These are phyloP conservation scores for Drosophila navojoa DNA, from an alignment of 1,140 invertebrate species.

Conservation along the genomic window DNA sequence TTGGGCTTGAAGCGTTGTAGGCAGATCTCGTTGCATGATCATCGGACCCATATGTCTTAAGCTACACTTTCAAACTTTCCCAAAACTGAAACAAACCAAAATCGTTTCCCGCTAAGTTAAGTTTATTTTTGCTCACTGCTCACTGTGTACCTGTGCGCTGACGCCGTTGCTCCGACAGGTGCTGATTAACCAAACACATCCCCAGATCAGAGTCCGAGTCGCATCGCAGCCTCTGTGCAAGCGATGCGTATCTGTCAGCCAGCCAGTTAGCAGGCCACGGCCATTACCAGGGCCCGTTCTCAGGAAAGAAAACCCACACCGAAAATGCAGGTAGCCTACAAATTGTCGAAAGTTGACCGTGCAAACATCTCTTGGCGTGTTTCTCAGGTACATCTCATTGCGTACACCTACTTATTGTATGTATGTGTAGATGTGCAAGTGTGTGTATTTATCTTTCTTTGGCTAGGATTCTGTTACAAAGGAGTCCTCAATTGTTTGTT, in stretches of 20 bases:
- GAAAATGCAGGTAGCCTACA: constrained; percentile 74
- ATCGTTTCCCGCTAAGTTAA: constrained; percentile 17
- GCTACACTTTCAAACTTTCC: constrained; percentile 73
- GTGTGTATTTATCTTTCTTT: constrained; percentile 47
- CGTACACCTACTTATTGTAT: neutral
- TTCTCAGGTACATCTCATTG: constrained; percentile 7
- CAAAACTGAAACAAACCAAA: constrained; percentile 58
- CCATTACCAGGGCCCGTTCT: constrained; percentile 36
- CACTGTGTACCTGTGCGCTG: constrained; percentile 58
- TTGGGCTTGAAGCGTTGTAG: constrained; percentile 11
- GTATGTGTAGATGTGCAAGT: no score
- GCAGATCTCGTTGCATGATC: constrained; percentile 54
- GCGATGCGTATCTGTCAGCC: constrained; percentile 79
- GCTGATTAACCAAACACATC: constrained; percentile 79
- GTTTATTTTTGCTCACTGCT: constrained; percentile 22
- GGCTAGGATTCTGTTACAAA: constrained; percentile 74
- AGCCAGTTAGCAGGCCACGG: constrained; percentile 65
- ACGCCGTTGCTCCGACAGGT: constrained; percentile 66
- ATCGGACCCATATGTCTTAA: constrained; percentile 52
- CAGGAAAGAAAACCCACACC: constrained; percentile 79
- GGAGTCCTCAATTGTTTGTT: constrained; percentile 74
- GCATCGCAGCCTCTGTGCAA: constrained; percentile 19
- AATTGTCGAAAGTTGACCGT: constrained; percentile 77
- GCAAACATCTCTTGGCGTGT: constrained; percentile 65
- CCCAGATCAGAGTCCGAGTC: constrained; percentile 20